phyloP scores from a whole-genome alignment of 2,113 vertebrate genomes.

The Fulica atra region DNA sequence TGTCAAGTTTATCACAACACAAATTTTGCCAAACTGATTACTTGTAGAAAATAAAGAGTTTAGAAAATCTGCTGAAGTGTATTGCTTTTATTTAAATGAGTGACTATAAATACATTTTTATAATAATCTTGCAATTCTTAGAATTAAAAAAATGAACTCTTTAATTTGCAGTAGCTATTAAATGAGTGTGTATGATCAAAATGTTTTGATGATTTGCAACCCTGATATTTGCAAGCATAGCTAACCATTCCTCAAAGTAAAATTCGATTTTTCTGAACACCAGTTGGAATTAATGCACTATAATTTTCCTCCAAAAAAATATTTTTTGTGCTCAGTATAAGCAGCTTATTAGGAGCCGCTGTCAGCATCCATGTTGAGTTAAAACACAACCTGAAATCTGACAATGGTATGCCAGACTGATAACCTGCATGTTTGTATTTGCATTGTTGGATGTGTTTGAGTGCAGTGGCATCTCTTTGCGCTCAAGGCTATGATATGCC shows the following conservation, averaged over 20 bases:
- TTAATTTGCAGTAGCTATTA: neutral
- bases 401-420: neutral
- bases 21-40: neutral
- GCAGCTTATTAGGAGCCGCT: neutral
- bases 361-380: neutral
- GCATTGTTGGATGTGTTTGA: neutral
- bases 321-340: neutral
- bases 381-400: neutral
- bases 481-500: neutral
- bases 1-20: neutral
- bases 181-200: neutral
- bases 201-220: neutral
- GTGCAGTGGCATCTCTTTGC: neutral
- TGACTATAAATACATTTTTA: neutral
- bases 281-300: neutral
- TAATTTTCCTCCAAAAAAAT: neutral
- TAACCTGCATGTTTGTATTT: neutral
- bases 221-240: neutral
- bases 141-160: neutral
- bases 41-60: neutral
- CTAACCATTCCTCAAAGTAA: neutral
- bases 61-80: neutral
- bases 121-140: neutral
- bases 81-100: neutral
- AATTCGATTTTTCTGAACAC: constrained; percentile 27